Percentiles rank a stretch among this genome's conserved stretches.
phyloP scores from a whole-genome alignment of 2,113 vertebrate species.

The Erinaceus europaeus region DNA sequence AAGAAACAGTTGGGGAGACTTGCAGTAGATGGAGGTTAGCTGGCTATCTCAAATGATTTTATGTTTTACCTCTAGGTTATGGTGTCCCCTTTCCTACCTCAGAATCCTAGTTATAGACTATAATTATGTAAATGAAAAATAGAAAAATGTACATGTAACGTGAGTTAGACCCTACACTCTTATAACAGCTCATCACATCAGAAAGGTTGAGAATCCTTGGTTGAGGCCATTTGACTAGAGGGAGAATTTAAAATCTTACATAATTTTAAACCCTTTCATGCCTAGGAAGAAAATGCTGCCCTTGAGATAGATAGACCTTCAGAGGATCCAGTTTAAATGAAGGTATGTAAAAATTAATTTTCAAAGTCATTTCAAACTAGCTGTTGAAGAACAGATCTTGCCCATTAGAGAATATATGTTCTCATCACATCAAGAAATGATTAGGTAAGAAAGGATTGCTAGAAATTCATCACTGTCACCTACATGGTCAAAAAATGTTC shows the following conservation, averaged over 20 bases:
- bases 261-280: constrained; percentile 68
- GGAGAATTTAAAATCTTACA: constrained; percentile 28
- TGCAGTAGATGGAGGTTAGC: not conserved
- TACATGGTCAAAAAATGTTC: not conserved
- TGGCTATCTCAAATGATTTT: too few species aligned
- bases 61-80: not conserved
- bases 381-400: not conserved
- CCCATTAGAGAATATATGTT: not conserved
- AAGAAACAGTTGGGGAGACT: not conserved
- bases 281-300: constrained; percentile 65
- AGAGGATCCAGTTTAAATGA: constrained; percentile 47
- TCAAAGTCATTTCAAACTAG: not conserved
- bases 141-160: not conserved
- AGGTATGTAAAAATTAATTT: constrained; percentile 61
- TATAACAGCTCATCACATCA: not conserved
- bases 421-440: not conserved
- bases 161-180: not conserved
- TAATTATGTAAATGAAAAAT: not conserved
- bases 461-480: too few species aligned
- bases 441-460: not conserved
- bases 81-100: not conserved
- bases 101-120: not conserved
- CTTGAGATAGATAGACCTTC: constrained; percentile 50
- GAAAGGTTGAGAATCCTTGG: constrained; percentile 72
- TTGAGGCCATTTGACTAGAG: constrained; percentile 18